phyloP scores from a whole-genome alignment of 1,140 invertebrate species.

The Polypedilum pembai region DNA sequence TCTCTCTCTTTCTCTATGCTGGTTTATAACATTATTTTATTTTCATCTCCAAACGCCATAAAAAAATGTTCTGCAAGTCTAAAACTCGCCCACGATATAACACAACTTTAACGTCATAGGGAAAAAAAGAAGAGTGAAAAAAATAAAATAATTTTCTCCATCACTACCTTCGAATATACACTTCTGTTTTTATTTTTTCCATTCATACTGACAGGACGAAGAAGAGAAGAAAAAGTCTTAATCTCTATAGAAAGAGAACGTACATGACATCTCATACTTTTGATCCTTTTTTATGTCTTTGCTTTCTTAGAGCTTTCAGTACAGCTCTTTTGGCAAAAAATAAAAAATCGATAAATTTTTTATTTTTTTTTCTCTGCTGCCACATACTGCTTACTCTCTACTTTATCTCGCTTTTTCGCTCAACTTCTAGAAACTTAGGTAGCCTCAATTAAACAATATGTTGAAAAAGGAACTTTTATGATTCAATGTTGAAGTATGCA shows the following conservation, averaged over 20 bases:
- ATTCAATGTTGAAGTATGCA: not conserved
- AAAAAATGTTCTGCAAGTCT: too few relatives aligned
- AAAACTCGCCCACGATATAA: too few relatives aligned
- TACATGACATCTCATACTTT: not conserved
- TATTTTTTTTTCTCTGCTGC: too few relatives aligned
- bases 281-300: constrained; percentile 3
- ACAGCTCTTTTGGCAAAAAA: not conserved
- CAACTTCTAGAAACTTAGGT: not conserved
- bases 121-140: too few relatives aligned
- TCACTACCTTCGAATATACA: not conserved
- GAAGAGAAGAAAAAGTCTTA: not conserved
- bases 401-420: not conserved
- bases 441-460: not conserved
- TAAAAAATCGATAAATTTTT: not conserved
- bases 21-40: too few relatives aligned
- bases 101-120: too few relatives aligned
- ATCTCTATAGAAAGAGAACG: not conserved
- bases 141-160: too few relatives aligned
- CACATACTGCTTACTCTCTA: not conserved
- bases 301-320: not conserved
- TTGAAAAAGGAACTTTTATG: not conserved
- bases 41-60: too few relatives aligned
- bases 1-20: too few relatives aligned
- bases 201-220: not conserved
- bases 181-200: not conserved